A percentile compares a stretch with the other conserved stretches of the same genome.
Conservation (phyloP, 2,888 invertebrate species). For the Lasioglossum figueresi region DNA sequence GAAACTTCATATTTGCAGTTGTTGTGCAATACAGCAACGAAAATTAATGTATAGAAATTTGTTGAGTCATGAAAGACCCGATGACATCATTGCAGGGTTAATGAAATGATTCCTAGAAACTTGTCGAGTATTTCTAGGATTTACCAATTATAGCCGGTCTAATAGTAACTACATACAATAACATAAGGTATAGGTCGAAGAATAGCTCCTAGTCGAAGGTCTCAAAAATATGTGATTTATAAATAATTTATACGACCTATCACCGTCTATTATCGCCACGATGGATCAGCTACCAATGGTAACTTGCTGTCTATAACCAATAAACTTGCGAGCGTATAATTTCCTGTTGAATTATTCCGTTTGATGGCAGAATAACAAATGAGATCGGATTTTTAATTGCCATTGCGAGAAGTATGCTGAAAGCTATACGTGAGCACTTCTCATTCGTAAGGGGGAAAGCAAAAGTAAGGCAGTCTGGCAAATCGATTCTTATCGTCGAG, state of each 20-base stretch:
- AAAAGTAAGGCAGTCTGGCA: conserved; percentile 66
- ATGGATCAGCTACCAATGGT: not conserved
- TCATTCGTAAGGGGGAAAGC: conserved; percentile 42
- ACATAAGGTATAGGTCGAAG: too few relatives aligned
- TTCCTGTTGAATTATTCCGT: not conserved
- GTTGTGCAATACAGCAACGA: not conserved
- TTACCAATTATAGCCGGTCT: too few relatives aligned
- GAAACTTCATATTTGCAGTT: not conserved
- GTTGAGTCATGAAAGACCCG: not conserved
- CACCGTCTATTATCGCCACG: not conserved
- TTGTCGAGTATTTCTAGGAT: not conserved
- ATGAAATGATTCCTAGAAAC: not conserved
- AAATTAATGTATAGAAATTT: too few relatives aligned
- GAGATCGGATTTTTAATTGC: conserved; percentile 25
- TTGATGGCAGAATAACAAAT: conserved; percentile 27
- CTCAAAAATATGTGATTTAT: not conserved
- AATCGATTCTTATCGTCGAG: conserved; percentile 67
- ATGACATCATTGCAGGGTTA: not conserved
- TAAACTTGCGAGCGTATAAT: not conserved
- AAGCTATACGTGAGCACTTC: conserved; percentile 13
- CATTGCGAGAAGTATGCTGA: not conserved
- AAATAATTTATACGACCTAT: not conserved
- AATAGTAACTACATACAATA: too few relatives aligned
- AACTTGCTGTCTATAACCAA: not conserved
- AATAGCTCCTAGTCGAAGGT: not conserved